These are phyloP conservation scores for Eurypyga helias DNA, from an alignment of 2,113 vertebrate genomes.

Conservation along the genomic window DNA sequence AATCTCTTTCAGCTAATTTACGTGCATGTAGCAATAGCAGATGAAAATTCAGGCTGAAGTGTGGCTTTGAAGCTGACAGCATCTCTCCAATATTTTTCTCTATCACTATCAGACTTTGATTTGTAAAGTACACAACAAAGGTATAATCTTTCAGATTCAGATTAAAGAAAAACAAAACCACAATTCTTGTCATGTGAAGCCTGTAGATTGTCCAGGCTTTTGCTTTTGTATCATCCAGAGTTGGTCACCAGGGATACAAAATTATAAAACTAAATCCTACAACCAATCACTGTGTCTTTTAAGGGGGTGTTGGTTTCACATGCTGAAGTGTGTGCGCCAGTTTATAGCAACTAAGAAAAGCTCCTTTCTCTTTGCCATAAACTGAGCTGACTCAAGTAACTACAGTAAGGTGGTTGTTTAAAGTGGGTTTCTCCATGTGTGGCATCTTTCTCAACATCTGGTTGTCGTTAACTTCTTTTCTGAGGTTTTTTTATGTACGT, in stretches of 20 bases:
- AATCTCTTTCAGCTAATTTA: neutral
- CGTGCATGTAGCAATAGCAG: neutral
- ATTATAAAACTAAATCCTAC: constrained; percentile 52
- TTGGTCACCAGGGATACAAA: constrained; percentile 60
- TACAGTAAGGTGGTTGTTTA: constrained; percentile 79
- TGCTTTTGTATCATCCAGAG: constrained; percentile 50
- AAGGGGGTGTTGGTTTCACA: constrained; percentile 56
- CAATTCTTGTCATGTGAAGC: constrained; percentile 16
- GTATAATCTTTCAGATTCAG: constrained; percentile 20
- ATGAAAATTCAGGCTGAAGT: constrained; percentile 2
- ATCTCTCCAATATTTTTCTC: neutral
- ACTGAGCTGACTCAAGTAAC: constrained; percentile 74
- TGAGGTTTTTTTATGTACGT: constrained; percentile 23
- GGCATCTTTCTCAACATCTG: constrained; percentile 77
- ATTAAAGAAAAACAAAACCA: constrained; percentile 31
- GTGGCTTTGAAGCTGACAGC: constrained; percentile 7
- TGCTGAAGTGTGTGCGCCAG: constrained; percentile 61
- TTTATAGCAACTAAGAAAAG: constrained; percentile 69
- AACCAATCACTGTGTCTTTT: constrained; percentile 49
- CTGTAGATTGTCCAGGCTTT: neutral
- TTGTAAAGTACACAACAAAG: constrained; percentile 14
- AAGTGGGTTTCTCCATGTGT: constrained; percentile 55
- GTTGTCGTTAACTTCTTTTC: constrained; percentile 66
- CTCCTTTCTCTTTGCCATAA: constrained; percentile 68
- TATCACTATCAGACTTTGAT: constrained; percentile 10